A percentile compares a stretch with the other conserved stretches of the same genome.
Evolutionary conservation across 2,113 vertebrate genomes (phyloP).

Genomic region (Boulengeromyrus knoepffleri): DNA sequence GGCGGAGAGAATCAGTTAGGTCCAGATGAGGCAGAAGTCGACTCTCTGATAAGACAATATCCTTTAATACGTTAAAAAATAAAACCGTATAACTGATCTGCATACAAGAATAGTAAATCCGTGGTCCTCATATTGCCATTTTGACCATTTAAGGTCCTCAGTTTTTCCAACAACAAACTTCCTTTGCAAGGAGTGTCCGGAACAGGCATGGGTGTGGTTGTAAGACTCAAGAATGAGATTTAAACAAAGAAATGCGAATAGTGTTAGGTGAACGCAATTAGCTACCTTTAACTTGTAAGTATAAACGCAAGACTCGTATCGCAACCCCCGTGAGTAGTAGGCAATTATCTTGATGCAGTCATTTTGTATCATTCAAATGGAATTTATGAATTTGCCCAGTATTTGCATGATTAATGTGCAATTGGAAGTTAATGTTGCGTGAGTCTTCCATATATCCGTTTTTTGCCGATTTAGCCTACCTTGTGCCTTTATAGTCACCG

Average conservation of each 20-base stretch:
- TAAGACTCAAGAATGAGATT: neutral
- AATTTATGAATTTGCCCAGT: neutral
- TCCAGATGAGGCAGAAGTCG: conserved; percentile 89
- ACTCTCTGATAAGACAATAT: conserved; percentile 93
- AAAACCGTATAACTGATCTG: neutral
- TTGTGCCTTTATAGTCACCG: neutral
- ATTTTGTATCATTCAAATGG: neutral
- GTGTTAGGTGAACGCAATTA: neutral
- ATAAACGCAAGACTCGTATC: neutral
- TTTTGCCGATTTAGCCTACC: neutral
- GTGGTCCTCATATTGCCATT: neutral
- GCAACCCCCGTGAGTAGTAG: neutral
- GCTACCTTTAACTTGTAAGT: neutral
- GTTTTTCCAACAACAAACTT: neutral
- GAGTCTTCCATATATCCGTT: neutral
- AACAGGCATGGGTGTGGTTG: neutral
- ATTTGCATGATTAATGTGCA: neutral
- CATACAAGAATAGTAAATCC: neutral
- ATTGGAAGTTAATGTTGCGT: neutral
- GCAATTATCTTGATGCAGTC: neutral
- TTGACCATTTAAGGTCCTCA: neutral
- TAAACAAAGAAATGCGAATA: neutral
- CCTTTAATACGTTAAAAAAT: conserved; percentile 53
- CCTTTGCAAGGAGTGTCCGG: neutral
- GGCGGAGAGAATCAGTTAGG: conserved; percentile 84